Evolutionary conservation across 2,113 vertebrate genomes (phyloP).

Genomic region (Limanda limanda): DNA sequence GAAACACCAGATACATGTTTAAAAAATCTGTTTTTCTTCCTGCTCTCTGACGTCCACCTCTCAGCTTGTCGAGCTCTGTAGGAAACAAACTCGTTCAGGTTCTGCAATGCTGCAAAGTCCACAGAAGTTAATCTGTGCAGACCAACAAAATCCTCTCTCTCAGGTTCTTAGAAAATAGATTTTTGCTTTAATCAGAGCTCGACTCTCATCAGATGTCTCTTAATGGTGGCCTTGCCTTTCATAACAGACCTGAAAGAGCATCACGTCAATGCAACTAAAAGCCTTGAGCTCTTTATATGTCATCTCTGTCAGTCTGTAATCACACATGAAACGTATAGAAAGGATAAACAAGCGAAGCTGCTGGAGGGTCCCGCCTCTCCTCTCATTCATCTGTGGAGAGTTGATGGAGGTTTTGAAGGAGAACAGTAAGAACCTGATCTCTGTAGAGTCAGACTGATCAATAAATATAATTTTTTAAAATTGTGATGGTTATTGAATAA

Average conservation of each 20-base stretch:
- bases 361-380: conserved; percentile 9
- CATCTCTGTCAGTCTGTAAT: conserved; percentile 23
- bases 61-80: no score
- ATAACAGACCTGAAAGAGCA: background rate
- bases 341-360: no score
- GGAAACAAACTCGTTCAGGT: background rate
- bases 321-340: background rate
- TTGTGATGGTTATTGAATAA: no score
- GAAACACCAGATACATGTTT: background rate
- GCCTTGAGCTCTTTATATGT: conserved; percentile 10
- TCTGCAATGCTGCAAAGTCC: background rate
- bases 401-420: no score
- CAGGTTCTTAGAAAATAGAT: background rate
- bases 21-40: no score
- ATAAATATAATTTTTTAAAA: no score
- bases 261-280: conserved; percentile 24
- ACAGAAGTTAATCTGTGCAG: background rate
- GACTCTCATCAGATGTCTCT: conserved; percentile 6
- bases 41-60: no score
- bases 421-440: no score
- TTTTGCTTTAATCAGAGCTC: conserved; percentile 45
- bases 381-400: background rate
- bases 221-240: no score
- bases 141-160: background rate
- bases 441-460: no score